phyloP scores from a whole-genome alignment of 2,888 invertebrate species.

The Drosophila diplacantha region DNA sequence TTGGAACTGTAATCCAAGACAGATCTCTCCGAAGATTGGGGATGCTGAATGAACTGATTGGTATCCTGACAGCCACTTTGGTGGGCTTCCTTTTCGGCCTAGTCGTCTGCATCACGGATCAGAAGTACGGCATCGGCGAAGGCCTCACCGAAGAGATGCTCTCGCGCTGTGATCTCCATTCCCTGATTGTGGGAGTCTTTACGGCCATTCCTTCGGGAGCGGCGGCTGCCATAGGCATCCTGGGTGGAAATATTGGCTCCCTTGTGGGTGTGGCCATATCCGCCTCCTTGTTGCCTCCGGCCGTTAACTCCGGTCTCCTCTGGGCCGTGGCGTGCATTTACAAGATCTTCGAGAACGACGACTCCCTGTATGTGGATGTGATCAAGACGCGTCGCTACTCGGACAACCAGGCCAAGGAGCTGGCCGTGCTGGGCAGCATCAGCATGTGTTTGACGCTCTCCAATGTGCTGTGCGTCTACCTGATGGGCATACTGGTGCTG shows the following conservation, averaged over 20 bases:
- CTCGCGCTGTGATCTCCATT: slow-evolving; percentile 82
- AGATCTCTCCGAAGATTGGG: slow-evolving; percentile 82
- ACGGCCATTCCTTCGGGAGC: slow-evolving; percentile 89
- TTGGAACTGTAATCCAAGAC: slow-evolving; percentile 85
- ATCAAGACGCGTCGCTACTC: slow-evolving; percentile 80
- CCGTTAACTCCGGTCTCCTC: slow-evolving; percentile 85
- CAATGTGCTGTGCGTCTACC: slow-evolving; percentile 86
- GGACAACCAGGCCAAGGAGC: slow-evolving; percentile 81
- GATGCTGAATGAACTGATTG: slow-evolving; percentile 83
- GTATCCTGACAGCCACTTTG: slow-evolving; percentile 82
- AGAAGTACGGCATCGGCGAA: slow-evolving; percentile 80
- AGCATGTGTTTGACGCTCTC: slow-evolving; percentile 85
- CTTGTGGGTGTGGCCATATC: slow-evolving; percentile 90
- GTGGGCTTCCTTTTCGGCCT: slow-evolving; percentile 85
- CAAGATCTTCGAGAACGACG: slow-evolving; percentile 78
- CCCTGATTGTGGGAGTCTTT: slow-evolving; percentile 84
- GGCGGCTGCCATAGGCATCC: slow-evolving; percentile 86
- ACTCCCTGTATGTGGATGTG: slow-evolving; percentile 77
- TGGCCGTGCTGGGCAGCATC: slow-evolving; percentile 82
- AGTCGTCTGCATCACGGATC: slow-evolving; percentile 80
- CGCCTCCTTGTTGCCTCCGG: slow-evolving; percentile 87
- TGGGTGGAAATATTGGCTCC: slow-evolving; percentile 88
- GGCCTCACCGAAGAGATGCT: slow-evolving; percentile 85
- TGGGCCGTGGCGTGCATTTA: slow-evolving; percentile 83
- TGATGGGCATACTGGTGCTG: slow-evolving; percentile 84